These are phyloP conservation scores for Myoxocephalus aenaeus DNA, from an alignment of 2,797 vertebrate species.

Conservation along the genomic window DNA sequence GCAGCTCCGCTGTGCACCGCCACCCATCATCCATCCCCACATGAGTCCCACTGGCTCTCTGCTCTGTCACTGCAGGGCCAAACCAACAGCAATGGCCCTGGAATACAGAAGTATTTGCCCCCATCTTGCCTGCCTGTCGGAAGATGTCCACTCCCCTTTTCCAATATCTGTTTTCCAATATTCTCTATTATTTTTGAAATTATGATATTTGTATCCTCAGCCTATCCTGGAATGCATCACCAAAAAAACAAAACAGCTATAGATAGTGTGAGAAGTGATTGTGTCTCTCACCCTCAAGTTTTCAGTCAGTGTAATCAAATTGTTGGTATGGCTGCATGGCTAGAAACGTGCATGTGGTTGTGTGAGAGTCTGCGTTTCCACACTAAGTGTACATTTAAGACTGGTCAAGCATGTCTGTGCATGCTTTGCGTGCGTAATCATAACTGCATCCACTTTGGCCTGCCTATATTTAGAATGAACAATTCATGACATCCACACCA, in stretches of 20 bases:
- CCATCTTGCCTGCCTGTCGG: constrained; percentile 23
- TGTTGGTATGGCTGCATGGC: constrained; percentile 2
- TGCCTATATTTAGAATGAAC: constrained; percentile 58
- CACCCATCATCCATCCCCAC: not conserved
- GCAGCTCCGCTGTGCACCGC: not conserved
- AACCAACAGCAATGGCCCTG: constrained; percentile 18
- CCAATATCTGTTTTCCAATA: constrained; percentile 10
- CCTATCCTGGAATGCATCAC: not conserved
- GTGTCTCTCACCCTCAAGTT: not conserved
- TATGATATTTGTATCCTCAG: not conserved
- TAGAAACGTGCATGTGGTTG: constrained; percentile 7
- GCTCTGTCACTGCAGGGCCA: constrained; percentile 43
- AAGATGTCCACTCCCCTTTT: constrained; percentile 13
- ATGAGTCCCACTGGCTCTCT: constrained; percentile 13
- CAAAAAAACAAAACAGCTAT: not conserved
- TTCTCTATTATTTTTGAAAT: not conserved
- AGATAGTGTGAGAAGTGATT: constrained; percentile 1
- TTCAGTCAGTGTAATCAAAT: not conserved
- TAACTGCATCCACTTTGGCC: constrained; percentile 48
- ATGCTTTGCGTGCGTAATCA: constrained; percentile 51
- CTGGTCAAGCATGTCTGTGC: constrained; percentile 37
- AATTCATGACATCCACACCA: constrained; percentile 52
- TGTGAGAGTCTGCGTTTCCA: constrained; percentile 25
- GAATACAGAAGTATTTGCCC: constrained; percentile 21
- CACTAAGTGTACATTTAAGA: constrained; percentile 41